Base-by-base conservation (phyloP, 2,797 vertebrate genomes). In the Macrochelys suwanniensis region DNA sequence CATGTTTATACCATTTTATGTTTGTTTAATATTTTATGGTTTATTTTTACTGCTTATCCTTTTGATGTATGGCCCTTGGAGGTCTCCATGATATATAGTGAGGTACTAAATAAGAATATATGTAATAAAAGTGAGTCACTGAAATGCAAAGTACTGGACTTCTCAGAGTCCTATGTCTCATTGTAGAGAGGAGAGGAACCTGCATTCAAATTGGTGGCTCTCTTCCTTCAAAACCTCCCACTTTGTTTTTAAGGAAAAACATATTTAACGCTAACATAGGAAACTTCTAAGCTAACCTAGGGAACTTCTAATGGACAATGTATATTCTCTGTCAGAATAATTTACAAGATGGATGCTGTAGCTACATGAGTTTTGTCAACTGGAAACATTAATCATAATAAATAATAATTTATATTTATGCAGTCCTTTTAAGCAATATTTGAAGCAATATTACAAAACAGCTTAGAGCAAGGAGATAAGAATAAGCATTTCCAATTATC, bases 31-130 rank as follows among this genome's bases (percentile, higher is more conserved):
- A 76, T n/a, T 57, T 59, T 77, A 7, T 87, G 92, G 47, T 80
- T 95, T 95, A 78, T 84, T 96, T 87, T 91, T 91, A n/a, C 78
- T 90, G 79, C 65, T 93, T 97, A 37, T 90, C 91, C 81, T 95
- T 94, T 96, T 94, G 71, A 89, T 95, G 47, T 80, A 79, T 92
- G 57, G 94, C 56, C 87, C 81, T 80, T 92, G 78, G 83, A 87
- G 78, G 84, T 89, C 82, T 92, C n/a, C 15, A 13, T 92, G 49
- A 88, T 87, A 84, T 3, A 13, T 50, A 57, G 71, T 88, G 86
- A 96, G 91, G 81, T 93, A 59, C 51, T 65, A 85, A 95, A 65
- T 57, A 89, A 78, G 33, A 85, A 59, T 89, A 26, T 13, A 2
- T 90, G 86, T 95, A 77, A 93, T 92, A 12, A 88, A 80, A 42